Conservation (phyloP, 2,888 invertebrate species). For the Hirudinaria manillensis region DNA sequence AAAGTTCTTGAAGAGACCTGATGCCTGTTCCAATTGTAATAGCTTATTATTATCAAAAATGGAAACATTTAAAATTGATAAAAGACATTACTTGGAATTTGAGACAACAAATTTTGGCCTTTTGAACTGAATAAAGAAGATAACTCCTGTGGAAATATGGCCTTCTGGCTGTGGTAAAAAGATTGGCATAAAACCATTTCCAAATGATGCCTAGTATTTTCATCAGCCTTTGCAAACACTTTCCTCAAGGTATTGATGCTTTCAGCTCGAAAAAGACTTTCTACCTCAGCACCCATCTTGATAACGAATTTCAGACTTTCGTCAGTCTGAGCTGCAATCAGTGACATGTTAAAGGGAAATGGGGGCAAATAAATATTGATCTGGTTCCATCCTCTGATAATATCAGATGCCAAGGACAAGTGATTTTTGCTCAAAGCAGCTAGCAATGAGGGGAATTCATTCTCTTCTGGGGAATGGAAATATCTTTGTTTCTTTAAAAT, state of each 20-base stretch:
- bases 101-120: not conserved
- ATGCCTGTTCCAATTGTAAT: not conserved
- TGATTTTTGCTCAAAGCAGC: constrained; percentile 5
- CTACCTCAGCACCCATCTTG: not conserved
- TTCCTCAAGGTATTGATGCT: not conserved
- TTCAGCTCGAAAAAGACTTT: not conserved
- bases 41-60: not conserved
- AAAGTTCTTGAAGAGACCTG: not conserved
- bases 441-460: not conserved
- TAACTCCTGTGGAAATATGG: not conserved
- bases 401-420: not conserved
- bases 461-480: not conserved
- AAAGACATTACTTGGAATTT: not conserved
- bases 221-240: not conserved
- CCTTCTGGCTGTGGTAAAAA: not conserved
- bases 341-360: not conserved
- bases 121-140: not conserved
- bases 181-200: not conserved
- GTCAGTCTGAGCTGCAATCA: not conserved
- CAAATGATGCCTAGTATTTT: not conserved
- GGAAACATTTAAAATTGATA: not conserved
- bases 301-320: not conserved
- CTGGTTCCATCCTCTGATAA: not conserved
- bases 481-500: not conserved
- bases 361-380: not conserved